A percentile compares a stretch with the other conserved stretches of the same genome.
Conservation (phyloP, 2,888 invertebrate species). For the Xanthia togata region DNA sequence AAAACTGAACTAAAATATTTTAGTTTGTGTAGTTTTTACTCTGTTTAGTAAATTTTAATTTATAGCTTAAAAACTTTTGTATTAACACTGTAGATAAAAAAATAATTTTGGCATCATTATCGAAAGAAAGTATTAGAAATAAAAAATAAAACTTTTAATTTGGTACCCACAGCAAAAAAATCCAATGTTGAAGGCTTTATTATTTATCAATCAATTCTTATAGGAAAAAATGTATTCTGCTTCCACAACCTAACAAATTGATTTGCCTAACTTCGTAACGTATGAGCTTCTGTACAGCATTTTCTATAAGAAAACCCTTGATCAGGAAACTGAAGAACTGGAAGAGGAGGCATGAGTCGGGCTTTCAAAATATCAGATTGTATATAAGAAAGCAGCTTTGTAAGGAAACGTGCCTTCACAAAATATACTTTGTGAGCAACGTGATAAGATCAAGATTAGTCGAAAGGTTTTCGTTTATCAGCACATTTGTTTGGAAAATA, state of each 20-base stretch:
- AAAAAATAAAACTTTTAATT: not conserved
- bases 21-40: not conserved
- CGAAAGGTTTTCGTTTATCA: not conserved
- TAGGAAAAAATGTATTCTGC: not conserved
- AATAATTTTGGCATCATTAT: not conserved
- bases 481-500: not conserved
- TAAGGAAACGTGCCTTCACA: not conserved
- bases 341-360: not conserved
- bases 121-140: not conserved
- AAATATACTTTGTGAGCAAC: not conserved
- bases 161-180: not conserved
- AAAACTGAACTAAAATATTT: not conserved
- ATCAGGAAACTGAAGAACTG: not conserved
- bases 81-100: not conserved
- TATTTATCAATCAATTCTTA: not conserved
- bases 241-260: not conserved
- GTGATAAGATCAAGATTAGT: not conserved
- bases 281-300: not conserved
- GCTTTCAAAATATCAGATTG: slow-evolving; percentile 1
- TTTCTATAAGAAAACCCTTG: no score
- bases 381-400: not conserved
- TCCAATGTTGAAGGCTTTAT: not conserved
- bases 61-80: not conserved
- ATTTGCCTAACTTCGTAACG: not conserved
- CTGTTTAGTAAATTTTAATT: not conserved